Conservation (phyloP, 53 echinoderm and acorn worm species). For the Holothuria leucospilota region DNA sequence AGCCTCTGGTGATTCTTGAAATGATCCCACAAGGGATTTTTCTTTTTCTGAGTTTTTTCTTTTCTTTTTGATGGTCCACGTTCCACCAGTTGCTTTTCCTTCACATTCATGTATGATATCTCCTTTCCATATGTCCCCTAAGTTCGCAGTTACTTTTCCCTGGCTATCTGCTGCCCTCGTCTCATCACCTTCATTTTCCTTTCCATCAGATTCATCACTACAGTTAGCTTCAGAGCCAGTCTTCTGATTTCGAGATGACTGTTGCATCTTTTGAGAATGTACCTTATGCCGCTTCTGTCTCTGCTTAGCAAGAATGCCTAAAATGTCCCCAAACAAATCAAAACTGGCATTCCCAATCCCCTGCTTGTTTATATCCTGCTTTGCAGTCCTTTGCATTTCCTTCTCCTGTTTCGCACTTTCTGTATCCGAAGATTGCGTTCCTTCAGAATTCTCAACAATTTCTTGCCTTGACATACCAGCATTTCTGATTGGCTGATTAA, state of each 20-base stretch:
- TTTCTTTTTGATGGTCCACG: neutral
- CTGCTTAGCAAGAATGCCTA: slow-evolving; percentile 61
- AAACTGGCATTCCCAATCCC: slow-evolving; percentile 10
- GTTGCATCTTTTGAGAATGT: slow-evolving; percentile 32
- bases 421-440: neutral
- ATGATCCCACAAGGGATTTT: neutral
- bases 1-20: neutral
- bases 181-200: neutral
- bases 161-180: too few relatives aligned
- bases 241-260: neutral
- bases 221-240: too few relatives aligned
- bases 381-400: neutral
- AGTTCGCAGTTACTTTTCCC: too few relatives aligned
- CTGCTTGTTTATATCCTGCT: neutral
- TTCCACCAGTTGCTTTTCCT: too few relatives aligned
- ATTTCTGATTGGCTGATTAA: too few relatives aligned
- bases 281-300: slow-evolving; percentile 49
- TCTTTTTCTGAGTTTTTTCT: neutral
- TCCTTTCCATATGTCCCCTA: too few relatives aligned
- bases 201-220: neutral
- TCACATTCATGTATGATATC: too few relatives aligned
- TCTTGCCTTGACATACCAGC: too few relatives aligned
- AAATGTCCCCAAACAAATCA: slow-evolving; percentile 61
- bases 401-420: slow-evolving; percentile 9
- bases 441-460: too few relatives aligned